These are phyloP conservation scores for Toxotes lorentzi DNA, from an alignment of 2,797 vertebrate genomes.

Conservation along the genomic window DNA sequence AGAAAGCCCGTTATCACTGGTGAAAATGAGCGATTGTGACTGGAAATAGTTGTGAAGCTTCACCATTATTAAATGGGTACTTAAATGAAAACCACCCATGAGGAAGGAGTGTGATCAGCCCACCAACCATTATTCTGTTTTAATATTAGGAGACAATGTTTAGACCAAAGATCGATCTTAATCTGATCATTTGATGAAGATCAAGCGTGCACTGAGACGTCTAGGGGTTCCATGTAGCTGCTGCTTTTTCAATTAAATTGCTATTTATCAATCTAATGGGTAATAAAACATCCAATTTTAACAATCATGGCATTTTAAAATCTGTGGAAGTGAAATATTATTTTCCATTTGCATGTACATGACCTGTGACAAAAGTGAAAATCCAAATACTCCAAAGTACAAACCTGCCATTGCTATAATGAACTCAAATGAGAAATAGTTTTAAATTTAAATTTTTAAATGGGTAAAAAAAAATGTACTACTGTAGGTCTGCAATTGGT, in stretches of 20 bases:
- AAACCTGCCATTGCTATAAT: background rate
- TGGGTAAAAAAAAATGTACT: background rate
- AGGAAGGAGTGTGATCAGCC: background rate
- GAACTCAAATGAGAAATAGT: background rate
- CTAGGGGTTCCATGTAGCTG: background rate
- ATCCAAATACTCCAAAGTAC: background rate
- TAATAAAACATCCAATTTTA: background rate
- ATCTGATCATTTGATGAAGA: background rate
- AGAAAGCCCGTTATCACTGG: constrained; percentile 33
- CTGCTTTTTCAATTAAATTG: background rate
- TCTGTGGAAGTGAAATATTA: background rate
- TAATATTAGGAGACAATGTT: background rate
- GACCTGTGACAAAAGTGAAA: background rate
- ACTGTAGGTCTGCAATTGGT: background rate
- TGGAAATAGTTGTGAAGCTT: constrained; percentile 16
- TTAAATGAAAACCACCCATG: background rate
- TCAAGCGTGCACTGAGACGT: background rate
- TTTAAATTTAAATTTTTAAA: constrained; percentile 12
- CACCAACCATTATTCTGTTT: background rate
- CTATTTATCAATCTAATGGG: background rate
- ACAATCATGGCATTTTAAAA: background rate
- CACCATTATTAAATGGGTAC: constrained; percentile 13
- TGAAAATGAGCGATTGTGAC: constrained; percentile 35
- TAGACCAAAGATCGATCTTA: background rate
- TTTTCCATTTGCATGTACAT: background rate